These are phyloP conservation scores for Synanthedon tipuliformis DNA, from an alignment of 2,888 invertebrate genomes.

Conservation along the genomic window DNA sequence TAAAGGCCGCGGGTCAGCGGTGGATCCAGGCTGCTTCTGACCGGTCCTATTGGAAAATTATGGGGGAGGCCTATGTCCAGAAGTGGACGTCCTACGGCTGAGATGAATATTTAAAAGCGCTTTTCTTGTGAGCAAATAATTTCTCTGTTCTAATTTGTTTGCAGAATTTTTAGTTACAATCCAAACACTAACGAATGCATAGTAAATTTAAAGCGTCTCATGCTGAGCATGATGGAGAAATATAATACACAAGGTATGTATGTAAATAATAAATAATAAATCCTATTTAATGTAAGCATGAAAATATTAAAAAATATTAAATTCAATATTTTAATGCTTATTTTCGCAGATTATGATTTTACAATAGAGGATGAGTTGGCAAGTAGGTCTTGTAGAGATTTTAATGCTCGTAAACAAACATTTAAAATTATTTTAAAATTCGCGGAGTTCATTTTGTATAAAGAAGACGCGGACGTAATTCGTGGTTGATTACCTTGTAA, in stretches of 20 bases:
- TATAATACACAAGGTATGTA: constrained; percentile 28
- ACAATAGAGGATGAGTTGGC: constrained; percentile 17
- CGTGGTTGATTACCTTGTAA: too few species aligned
- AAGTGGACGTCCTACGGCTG: too few species aligned
- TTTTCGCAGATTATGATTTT: constrained; percentile 15
- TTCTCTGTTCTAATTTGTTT: constrained; percentile 10
- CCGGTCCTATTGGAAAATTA: too few species aligned
- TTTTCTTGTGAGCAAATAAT: too few species aligned
- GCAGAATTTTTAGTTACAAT: constrained; percentile 33
- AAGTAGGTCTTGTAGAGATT: constrained; percentile 15
- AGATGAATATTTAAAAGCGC: too few species aligned
- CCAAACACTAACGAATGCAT: constrained; percentile 29
- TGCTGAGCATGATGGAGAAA: constrained; percentile 20
- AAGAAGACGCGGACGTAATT: too few species aligned
- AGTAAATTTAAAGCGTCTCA: constrained; percentile 26
- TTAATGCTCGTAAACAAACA: too few species aligned
- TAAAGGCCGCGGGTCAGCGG: too few species aligned
- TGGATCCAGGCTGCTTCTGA: too few species aligned
- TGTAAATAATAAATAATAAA: not conserved
- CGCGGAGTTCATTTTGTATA: too few species aligned
- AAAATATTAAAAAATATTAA: not conserved
- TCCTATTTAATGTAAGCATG: not conserved
- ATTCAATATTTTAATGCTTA: not conserved
- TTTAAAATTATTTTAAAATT: too few species aligned
- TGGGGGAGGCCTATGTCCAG: too few species aligned